A percentile compares a stretch with the other conserved stretches of the same genome.
These are phyloP conservation scores for Trichacis sp. DNA, from an alignment of 2,888 invertebrate species.

Conservation along the genomic window DNA sequence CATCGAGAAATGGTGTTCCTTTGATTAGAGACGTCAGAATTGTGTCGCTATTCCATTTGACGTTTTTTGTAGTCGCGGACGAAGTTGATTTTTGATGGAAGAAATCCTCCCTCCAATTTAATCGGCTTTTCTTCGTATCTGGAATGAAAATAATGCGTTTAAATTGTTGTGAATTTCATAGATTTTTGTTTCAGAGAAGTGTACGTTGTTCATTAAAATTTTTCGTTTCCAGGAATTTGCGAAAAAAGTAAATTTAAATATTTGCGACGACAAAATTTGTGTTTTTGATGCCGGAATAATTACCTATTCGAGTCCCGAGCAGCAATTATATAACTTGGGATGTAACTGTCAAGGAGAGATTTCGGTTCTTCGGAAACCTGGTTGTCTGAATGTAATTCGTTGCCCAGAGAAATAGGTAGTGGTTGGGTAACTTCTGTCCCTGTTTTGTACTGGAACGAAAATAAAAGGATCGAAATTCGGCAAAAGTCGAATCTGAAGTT, in stretches of 20 bases:
- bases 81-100: constrained; percentile 64
- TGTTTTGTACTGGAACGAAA: constrained; percentile 54
- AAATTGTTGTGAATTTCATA: neutral
- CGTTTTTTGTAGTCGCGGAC: constrained; percentile 57
- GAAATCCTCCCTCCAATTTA: constrained; percentile 62
- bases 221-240: too few relatives aligned
- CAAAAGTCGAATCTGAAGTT: too few relatives aligned
- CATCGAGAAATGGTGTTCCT: constrained; percentile 39
- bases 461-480: neutral
- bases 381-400: constrained; percentile 51
- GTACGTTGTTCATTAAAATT: too few relatives aligned
- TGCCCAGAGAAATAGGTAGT: constrained; percentile 44
- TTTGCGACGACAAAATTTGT: too few relatives aligned
- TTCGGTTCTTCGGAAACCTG: constrained; percentile 60
- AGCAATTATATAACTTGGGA: constrained; percentile 66
- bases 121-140: constrained; percentile 65
- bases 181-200: too few relatives aligned
- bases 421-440: constrained; percentile 47
- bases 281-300: neutral
- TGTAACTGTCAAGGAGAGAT: constrained; percentile 71
- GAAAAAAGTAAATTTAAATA: too few relatives aligned
- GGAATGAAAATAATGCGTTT: constrained; percentile 29
- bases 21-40: constrained; percentile 20
- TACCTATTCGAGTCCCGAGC: constrained; percentile 63
- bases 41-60: constrained; percentile 48